Percentiles rank a stretch among this genome's conserved stretches.
These are phyloP conservation scores for Brachionus rubens DNA, from an alignment of 1,140 invertebrate genomes.

Conservation along the genomic window DNA sequence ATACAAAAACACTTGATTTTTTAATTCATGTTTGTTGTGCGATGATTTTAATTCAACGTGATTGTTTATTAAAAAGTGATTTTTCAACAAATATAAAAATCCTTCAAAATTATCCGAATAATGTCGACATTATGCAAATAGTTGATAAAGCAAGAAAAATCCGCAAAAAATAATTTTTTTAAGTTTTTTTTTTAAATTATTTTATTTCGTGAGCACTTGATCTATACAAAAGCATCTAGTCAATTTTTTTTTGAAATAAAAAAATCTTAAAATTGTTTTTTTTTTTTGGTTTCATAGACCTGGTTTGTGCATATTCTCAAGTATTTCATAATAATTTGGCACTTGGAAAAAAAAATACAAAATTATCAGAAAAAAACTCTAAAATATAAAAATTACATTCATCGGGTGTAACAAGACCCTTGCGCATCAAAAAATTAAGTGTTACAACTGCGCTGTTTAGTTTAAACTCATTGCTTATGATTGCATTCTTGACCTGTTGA, in stretches of 20 bases:
- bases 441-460: slow-evolving; percentile 84
- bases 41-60: slow-evolving; percentile 24
- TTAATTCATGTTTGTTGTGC: slow-evolving; percentile 45
- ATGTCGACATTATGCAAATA: slow-evolving; percentile 22
- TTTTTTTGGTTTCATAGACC: neutral
- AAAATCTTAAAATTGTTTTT: neutral
- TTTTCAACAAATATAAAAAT: slow-evolving; percentile 29
- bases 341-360: neutral
- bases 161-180: neutral
- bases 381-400: slow-evolving; percentile 66
- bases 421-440: slow-evolving; percentile 83
- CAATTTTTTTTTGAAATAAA: neutral
- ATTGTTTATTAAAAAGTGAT: neutral
- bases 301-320: slow-evolving; percentile 34
- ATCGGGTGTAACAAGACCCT: slow-evolving; percentile 80
- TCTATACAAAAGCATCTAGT: neutral
- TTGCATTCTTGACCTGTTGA: slow-evolving; percentile 67
- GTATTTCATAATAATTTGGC: slow-evolving; percentile 3
- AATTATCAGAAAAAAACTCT: neutral
- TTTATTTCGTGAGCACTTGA: neutral
- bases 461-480: slow-evolving; percentile 79
- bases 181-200: neutral
- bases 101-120: slow-evolving; percentile 39
- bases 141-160: slow-evolving; percentile 5
- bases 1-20: slow-evolving; percentile 21